A percentile compares a stretch with the other conserved stretches of the same genome.
Conservation (phyloP, 2,888 invertebrate species). For the Agriopis marginaria region DNA sequence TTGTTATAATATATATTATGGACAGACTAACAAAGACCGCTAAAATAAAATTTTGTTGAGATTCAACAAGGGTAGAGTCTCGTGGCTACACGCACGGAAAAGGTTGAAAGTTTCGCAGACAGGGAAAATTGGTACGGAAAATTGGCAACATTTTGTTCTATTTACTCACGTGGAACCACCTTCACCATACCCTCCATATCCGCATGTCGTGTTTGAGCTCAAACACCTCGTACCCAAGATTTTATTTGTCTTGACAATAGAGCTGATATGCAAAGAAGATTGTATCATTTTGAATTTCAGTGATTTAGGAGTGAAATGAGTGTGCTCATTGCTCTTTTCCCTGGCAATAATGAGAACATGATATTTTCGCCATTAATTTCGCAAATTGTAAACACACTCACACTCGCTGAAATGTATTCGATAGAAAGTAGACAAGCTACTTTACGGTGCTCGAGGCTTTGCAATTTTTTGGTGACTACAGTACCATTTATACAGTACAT, state of each 20-base stretch:
- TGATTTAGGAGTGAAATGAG: neutral
- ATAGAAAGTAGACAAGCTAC: too few relatives aligned
- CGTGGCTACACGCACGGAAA: conserved; percentile 19
- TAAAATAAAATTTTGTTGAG: conserved; percentile 14
- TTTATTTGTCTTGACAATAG: conserved; percentile 30
- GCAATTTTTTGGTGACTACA: too few relatives aligned
- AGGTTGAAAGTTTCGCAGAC: conserved; percentile 29
- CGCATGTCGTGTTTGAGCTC: conserved; percentile 30
- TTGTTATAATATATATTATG: conserved; percentile 9
- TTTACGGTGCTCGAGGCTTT: too few relatives aligned
- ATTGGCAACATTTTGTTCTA: conserved; percentile 34
- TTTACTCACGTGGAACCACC: conserved; percentile 34
- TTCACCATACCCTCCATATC: conserved; percentile 18
- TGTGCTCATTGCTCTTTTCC: neutral
- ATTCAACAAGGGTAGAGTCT: conserved; percentile 16
- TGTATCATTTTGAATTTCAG: conserved; percentile 7
- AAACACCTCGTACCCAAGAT: conserved; percentile 31
- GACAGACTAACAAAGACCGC: conserved; percentile 24
- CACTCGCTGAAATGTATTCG: too few relatives aligned
- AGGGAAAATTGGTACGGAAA: conserved; percentile 29
- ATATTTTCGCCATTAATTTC: too few relatives aligned
- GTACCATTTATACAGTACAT: neutral
- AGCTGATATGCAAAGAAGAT: conserved; percentile 13
- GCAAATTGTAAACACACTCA: too few relatives aligned
- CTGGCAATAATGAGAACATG: neutral